phyloP scores from a whole-genome alignment of 2,888 invertebrate genomes.

The Tetranychus truncatus region DNA sequence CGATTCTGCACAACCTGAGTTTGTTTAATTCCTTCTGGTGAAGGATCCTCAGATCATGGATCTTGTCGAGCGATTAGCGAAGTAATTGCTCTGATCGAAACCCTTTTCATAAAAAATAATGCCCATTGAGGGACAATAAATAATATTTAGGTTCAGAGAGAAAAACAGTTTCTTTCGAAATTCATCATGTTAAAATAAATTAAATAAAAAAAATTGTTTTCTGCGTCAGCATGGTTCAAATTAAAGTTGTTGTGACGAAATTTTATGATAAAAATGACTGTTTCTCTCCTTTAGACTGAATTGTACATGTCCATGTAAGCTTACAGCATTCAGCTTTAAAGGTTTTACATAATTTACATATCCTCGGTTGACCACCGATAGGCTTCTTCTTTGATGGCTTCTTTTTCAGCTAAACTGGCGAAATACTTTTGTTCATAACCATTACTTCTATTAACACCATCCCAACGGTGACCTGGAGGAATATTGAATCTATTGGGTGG shows the following conservation, averaged over 20 bases:
- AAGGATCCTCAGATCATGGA: neutral
- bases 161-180: neutral
- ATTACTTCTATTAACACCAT: constrained; percentile 89
- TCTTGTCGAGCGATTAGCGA: neutral
- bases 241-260: no score
- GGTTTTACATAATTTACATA: constrained; percentile 43
- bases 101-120: constrained; percentile 13
- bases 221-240: no score
- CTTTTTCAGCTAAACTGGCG: constrained; percentile 50
- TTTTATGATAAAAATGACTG: no score
- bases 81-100: constrained; percentile 5
- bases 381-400: constrained; percentile 60
- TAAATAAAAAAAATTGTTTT: no score
- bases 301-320: no score
- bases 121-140: neutral
- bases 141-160: neutral
- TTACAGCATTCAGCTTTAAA: no score
- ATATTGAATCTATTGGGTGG: constrained; percentile 76
- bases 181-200: no score
- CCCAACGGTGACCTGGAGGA: constrained; percentile 87
- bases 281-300: no score
- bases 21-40: neutral
- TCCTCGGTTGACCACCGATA: constrained; percentile 89
- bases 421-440: constrained; percentile 85
- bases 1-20: constrained; percentile 30